Evolutionary conservation across 2,113 vertebrate species (phyloP), one percentile per base, ranked within the genome.

Genomic region (Paradoxurus hermaphroditus): DNA sequence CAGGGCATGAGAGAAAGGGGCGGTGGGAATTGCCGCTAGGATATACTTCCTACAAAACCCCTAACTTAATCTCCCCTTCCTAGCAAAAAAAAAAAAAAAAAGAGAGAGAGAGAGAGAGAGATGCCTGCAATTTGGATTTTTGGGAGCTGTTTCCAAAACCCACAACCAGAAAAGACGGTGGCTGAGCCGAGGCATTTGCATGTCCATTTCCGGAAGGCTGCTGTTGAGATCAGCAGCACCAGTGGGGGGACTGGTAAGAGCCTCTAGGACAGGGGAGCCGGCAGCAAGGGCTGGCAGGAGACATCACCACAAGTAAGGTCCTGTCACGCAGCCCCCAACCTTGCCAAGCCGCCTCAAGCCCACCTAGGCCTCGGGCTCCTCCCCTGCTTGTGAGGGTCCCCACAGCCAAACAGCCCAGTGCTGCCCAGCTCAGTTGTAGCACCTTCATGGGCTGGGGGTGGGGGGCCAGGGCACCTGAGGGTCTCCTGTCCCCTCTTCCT

Each of bases 361-460:
- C 53, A 51, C n/a, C 9, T 23, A 56, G 44, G 36, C 12, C 53
- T 51, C 31, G n/a, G 1, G 53, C 39, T 19, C 29, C 31, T 56
- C 75, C 23, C 25, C 27, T 3, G 49, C 39, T 19, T 3, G 15
- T 49, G 34, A 56, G 56, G 31, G 13, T 12, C 73, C 53, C 14
- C 21, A 53, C 0, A 46, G 39, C 62, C 21, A 19, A 21, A 84
- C 21, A 11, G 27, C 65, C 44, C 39, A 53, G 25, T 21, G 27
- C 11, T 25, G 53, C 44, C 75, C 63, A 44, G 46, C 21, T 72
- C 51, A 70, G 93, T 96, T 97, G 65, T 85, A 98, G 95, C 94
- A 96, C 98, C 98, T 98, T 98, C 98, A 99, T 98, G 98, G 99
- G 99, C 98, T 98, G 98, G 98, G 98, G 98, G 98, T 7, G 72